These are phyloP conservation scores for Cryptosula pallasiana DNA, from an alignment of 2,888 invertebrate genomes.

Conservation along the genomic window DNA sequence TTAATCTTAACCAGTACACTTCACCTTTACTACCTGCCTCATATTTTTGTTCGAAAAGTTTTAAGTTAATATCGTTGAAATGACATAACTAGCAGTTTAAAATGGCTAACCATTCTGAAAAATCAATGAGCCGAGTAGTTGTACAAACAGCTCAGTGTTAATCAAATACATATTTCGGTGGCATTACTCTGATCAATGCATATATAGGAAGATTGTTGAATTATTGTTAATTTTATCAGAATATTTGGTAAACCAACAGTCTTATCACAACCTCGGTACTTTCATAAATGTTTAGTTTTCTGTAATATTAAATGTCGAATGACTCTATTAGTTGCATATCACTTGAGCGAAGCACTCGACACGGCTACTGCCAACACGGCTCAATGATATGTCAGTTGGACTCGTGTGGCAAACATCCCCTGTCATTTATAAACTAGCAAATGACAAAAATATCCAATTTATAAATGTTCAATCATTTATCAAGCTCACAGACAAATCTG, in stretches of 20 bases:
- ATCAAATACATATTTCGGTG: conserved; percentile 21
- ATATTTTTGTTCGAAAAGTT: no score
- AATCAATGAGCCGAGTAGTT: not conserved
- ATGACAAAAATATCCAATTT: no score
- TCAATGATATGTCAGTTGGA: no score
- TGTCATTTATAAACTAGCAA: no score
- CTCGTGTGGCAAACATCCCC: no score
- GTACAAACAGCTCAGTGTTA: not conserved
- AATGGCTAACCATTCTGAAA: not conserved
- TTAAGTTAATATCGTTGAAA: no score
- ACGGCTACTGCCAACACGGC: no score
- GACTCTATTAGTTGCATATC: no score
- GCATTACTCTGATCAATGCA: not conserved
- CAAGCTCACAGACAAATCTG: no score
- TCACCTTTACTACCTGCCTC: no score
- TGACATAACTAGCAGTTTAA: not conserved
- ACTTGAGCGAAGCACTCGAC: not conserved
- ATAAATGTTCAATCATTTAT: no score
- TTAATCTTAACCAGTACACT: no score
- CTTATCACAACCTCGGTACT: conserved; percentile 2
- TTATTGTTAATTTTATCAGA: conserved; percentile 16
- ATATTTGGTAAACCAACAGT: conserved; percentile 6
- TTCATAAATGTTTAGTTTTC: not conserved
- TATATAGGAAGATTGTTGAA: not conserved
- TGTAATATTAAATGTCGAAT: not conserved